These are phyloP conservation scores for Gallinago undulata DNA, from an alignment of 2,113 vertebrate genomes.

Conservation along the genomic window DNA sequence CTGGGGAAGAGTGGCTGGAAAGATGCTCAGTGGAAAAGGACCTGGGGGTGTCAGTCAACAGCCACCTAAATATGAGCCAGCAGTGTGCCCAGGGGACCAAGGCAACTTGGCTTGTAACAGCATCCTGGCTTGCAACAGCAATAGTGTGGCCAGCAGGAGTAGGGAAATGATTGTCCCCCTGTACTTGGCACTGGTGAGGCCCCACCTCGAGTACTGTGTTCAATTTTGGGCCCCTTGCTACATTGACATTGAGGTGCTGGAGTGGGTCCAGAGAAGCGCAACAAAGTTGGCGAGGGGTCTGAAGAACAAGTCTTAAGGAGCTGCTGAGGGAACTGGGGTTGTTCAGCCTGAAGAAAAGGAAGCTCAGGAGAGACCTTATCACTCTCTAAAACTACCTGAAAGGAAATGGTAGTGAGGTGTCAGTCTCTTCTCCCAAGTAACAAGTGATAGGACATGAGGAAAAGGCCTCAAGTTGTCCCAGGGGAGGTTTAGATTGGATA, in stretches of 20 bases:
- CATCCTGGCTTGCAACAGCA: background rate
- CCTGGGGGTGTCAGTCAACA: accelerated
- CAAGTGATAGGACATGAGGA: background rate
- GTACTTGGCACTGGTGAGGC: background rate
- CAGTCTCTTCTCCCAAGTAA: background rate
- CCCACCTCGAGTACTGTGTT: accelerated
- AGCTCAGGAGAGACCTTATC: accelerated
- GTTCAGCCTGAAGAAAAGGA: background rate
- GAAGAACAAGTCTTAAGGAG: background rate
- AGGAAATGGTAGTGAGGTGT: accelerated
- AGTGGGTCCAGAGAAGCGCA: background rate
- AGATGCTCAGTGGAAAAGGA: accelerated
- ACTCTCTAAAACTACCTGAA: background rate
- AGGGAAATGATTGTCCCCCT: background rate
- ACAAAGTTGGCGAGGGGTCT: too few species aligned
- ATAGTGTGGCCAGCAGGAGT: background rate
- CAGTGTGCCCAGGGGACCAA: background rate
- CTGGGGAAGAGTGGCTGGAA: background rate
- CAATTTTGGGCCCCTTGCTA: background rate
- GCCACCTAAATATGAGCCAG: accelerated
- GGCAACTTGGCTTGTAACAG: background rate
- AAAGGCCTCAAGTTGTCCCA: background rate
- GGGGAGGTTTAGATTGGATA: background rate
- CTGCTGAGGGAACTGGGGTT: background rate
- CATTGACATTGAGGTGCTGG: background rate